These are phyloP conservation scores for Lottia scabra DNA, from an alignment of 2,888 invertebrate species.

Conservation along the genomic window DNA sequence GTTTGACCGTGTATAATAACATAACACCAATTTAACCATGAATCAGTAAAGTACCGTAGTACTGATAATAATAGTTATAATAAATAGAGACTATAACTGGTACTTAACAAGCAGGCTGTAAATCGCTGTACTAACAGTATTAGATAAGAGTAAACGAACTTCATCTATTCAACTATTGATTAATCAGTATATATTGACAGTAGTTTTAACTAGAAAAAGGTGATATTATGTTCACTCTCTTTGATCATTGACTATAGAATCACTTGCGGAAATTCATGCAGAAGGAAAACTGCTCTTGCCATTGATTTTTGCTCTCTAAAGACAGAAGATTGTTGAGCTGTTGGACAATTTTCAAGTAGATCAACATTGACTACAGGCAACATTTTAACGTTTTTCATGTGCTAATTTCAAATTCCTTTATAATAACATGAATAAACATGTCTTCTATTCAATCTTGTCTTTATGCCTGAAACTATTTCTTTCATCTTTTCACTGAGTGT, in stretches of 20 bases:
- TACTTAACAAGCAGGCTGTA: too few relatives aligned
- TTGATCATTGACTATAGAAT: constrained; percentile 1
- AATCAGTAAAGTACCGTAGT: too few relatives aligned
- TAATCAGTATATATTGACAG: not conserved
- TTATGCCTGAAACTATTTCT: constrained; percentile 2
- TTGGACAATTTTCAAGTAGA: constrained; percentile 1
- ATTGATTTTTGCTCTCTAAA: not conserved
- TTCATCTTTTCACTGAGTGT: not conserved
- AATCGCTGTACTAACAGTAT: too few relatives aligned
- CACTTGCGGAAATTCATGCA: constrained; percentile 6
- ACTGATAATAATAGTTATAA: too few relatives aligned
- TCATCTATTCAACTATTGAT: not conserved
- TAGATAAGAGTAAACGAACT: too few relatives aligned
- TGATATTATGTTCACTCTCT: not conserved
- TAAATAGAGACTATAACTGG: too few relatives aligned
- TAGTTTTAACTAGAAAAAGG: not conserved
- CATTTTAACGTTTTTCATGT: not conserved
- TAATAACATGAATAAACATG: not conserved
- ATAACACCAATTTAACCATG: too few relatives aligned
- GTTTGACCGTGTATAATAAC: too few relatives aligned
- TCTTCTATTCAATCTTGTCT: not conserved
- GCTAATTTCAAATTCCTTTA: not conserved
- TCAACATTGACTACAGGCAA: not conserved
- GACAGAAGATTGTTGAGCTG: not conserved
- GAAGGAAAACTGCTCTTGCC: not conserved